Conservation (phyloP, 2,888 invertebrate genomes). For the Thysanoteuthis rhombus region DNA sequence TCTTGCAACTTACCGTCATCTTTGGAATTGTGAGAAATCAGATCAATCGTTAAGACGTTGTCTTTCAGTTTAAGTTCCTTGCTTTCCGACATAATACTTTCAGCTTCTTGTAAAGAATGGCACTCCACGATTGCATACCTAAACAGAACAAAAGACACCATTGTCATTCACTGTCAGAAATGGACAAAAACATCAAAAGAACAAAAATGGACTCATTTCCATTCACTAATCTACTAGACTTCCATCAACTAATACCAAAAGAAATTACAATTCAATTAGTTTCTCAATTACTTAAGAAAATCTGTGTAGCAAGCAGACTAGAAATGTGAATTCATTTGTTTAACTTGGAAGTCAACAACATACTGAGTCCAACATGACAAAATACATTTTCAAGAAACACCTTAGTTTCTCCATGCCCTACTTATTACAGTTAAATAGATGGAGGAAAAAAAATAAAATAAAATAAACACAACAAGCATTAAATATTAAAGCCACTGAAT, state of each 20-base stretch:
- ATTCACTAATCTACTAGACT: not conserved
- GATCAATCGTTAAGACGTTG: not conserved
- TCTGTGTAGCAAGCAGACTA: too few species aligned
- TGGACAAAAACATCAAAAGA: not conserved
- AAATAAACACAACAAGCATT: too few species aligned
- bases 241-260: not conserved
- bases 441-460: too few species aligned
- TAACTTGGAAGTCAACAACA: not conserved
- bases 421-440: not conserved
- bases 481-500: not conserved
- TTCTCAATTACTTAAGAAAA: not conserved
- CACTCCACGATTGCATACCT: conserved; percentile 18
- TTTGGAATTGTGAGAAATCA: conserved; percentile 19
- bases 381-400: not conserved
- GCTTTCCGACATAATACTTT: not conserved
- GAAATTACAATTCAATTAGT: not conserved
- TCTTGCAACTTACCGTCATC: conserved; percentile 16
- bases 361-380: not conserved
- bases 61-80: conserved; percentile 21
- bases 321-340: not conserved
- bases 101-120: conserved; percentile 21
- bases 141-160: not conserved
- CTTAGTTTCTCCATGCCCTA: not conserved
- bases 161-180: not conserved
- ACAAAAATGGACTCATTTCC: not conserved